Base-by-base conservation (phyloP, 2,797 vertebrate species). In the Bovichtus diacanthus region DNA sequence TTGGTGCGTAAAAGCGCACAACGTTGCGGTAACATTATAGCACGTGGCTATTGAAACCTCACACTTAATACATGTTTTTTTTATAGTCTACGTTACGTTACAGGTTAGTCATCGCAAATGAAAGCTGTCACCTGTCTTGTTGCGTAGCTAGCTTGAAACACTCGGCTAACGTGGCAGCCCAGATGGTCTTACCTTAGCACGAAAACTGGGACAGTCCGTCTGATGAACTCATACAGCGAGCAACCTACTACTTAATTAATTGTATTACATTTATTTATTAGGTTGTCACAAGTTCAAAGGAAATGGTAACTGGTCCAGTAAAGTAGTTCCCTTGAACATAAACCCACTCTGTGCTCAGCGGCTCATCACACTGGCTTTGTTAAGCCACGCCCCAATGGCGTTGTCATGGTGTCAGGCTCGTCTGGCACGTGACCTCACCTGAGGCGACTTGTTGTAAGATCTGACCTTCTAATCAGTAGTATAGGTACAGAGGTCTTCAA, bases 141-240 rank as follows among this genome's bases (percentile, higher is more conserved):
- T 47, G 25, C 61, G 31, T 5, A 38, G 82, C 85, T 87, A 86
- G 82, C 85, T 83, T 63, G 58, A 47, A 49, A 46, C 41, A 16
- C 27, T 19, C 25, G 2, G 80, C 76, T 87, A 70, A 81, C 59
- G 67, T 60, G 67, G 41, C 53, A 47, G 53, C 16, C 5, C 25
- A 21, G 23, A 55, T 21, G 70, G 9, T 82, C 87, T 83, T 88
- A 91, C 92, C 87, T 85, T 47, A 46, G 55, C 63, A 18, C 19
- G 78, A 2, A 62, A 68, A 67, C 61, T 12, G 75, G 70, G 39
- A 23, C 58, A 43, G 43, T 68, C 38, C 68, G 51, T 34, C 29
- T 55, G 46, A 38, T 53, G 71, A 60, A 38, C 2, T 10, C 36
- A 12, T 0, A 29, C 55, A 62, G 44, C 21, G 0, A 51, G 5